Base-by-base conservation (phyloP, 2,888 invertebrate genomes). In the Dioctria linearis region DNA sequence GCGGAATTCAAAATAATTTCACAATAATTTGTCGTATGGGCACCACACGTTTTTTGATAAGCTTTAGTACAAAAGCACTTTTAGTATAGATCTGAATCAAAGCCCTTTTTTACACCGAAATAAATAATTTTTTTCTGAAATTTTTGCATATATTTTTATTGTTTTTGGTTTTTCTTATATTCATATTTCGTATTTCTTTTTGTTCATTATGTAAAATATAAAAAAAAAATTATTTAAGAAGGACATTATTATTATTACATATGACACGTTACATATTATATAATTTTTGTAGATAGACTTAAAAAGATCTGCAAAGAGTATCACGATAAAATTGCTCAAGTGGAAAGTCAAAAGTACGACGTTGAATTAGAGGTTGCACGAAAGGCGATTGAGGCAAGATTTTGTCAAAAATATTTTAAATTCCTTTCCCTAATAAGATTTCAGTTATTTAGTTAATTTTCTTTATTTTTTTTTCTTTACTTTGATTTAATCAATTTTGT, bases 341-440 rank as follows among this genome's bases (percentile, higher is more conserved):
- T 89, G 88, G 89, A 89, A 87, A 86, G 87, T 86, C 85, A 95
- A 91, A 98, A 98, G 93, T 98, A 96, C 93, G 99, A 99, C 93
- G 94, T 97, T 92, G 99, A 99, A 92, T 93, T 94, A 91, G 96
- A 96, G 91, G 97, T 98, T 91, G 93, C 96, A 91, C 95, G 94
- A 92, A 98, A 96, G 94, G 96, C 96, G 90, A 93, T 95, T 90
- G 98, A 98, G 96, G 98, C 98, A 93, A 92, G 92, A 88, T 59
- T 75, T 75, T 49, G 51, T 57, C 88, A 87, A 80, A 51, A 37
- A 39, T 4, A 65, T 81, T 79, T 65, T 79, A 80, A 49, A 42
- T 67, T 69, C 54, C 42, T 71, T 79, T 59, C 46, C 40, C 40
- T 39, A 5, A 42, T 42, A 59, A 57, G 25, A 25, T 59, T 75